Percentiles rank a stretch among this genome's conserved stretches.
These are phyloP conservation scores for Chromis chromis DNA, from an alignment of 2,797 vertebrate genomes.

Conservation along the genomic window DNA sequence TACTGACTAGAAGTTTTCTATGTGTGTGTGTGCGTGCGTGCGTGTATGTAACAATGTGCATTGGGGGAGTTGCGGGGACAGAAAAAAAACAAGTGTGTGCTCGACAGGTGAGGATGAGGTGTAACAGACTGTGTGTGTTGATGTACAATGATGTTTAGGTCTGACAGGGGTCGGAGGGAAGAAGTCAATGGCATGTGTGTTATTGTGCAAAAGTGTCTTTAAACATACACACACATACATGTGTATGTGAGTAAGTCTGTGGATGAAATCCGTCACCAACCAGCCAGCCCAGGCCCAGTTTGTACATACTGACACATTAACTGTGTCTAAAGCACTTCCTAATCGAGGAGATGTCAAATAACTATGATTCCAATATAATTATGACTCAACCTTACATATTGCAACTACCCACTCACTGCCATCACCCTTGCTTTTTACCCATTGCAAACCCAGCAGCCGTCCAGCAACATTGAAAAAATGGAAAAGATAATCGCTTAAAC, in stretches of 20 bases:
- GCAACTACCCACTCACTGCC: slow-evolving; percentile 56
- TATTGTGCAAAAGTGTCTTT: slow-evolving; percentile 59
- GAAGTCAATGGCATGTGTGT: slow-evolving; percentile 34
- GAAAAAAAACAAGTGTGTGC: slow-evolving; percentile 24
- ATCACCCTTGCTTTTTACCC: slow-evolving; percentile 32
- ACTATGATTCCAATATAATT: slow-evolving; percentile 51
- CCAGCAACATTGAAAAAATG: slow-evolving; percentile 45
- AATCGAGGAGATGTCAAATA: slow-evolving; percentile 47
- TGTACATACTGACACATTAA: slow-evolving; percentile 56
- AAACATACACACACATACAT: slow-evolving; percentile 44
- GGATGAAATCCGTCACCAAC: slow-evolving; percentile 59
- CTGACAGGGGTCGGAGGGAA: slow-evolving; percentile 19
- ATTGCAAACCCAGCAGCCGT: slow-evolving; percentile 51
- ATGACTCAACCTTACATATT: slow-evolving; percentile 65
- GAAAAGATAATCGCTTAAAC: slow-evolving; percentile 35
- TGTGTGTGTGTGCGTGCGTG: slow-evolving; percentile 21
- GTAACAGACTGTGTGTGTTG: slow-evolving; percentile 61
- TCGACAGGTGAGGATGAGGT: slow-evolving; percentile 26
- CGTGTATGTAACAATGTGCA: slow-evolving; percentile 34
- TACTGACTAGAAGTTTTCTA: slow-evolving; percentile 63
- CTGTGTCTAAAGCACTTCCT: slow-evolving; percentile 73
- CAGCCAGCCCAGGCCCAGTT: slow-evolving; percentile 52
- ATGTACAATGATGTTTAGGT: slow-evolving; percentile 58
- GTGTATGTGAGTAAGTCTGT: slow-evolving; percentile 46
- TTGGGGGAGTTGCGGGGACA: not conserved